These are phyloP conservation scores for Ceratoteleas bidentatus DNA, from an alignment of 1,140 invertebrate species.

Conservation along the genomic window DNA sequence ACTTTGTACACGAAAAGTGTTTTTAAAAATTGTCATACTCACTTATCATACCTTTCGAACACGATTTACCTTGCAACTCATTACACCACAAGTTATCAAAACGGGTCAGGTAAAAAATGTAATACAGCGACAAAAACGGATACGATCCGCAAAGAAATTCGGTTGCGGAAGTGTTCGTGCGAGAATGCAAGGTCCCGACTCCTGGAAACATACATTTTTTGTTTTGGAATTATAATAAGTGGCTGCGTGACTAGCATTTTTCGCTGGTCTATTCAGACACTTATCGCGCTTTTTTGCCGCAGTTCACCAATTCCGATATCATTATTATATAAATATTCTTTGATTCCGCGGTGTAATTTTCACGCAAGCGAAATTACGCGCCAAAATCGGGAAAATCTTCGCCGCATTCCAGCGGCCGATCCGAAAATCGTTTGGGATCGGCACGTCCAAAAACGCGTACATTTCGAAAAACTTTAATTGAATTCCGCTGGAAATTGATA, in stretches of 20 bases:
- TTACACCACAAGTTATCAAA: no score
- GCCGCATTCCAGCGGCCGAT: no score
- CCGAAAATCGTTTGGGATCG: no score
- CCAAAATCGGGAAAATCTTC: not conserved
- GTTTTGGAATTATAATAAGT: constrained; percentile 28
- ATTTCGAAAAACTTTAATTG: no score
- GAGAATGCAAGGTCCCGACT: constrained; percentile 51
- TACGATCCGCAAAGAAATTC: constrained; percentile 48
- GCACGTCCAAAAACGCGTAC: no score
- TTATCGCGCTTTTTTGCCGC: constrained; percentile 33
- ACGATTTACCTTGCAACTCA: no score
- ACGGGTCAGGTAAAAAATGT: not conserved
- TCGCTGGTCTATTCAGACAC: constrained; percentile 3
- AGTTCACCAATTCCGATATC: constrained; percentile 40
- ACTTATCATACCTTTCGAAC: no score
- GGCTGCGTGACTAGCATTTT: constrained; percentile 51
- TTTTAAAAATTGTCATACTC: no score
- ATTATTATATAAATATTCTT: constrained; percentile 38
- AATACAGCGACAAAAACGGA: constrained; percentile 6
- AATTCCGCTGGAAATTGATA: no score
- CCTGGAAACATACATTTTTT: constrained; percentile 47
- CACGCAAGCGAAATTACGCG: constrained; percentile 6
- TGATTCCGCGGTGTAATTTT: constrained; percentile 27
- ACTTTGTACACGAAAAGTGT: no score
- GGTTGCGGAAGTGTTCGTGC: constrained; percentile 62